These are phyloP conservation scores for Drosophila sp. DNA, from an alignment of 1,140 invertebrate genomes.

Conservation along the genomic window DNA sequence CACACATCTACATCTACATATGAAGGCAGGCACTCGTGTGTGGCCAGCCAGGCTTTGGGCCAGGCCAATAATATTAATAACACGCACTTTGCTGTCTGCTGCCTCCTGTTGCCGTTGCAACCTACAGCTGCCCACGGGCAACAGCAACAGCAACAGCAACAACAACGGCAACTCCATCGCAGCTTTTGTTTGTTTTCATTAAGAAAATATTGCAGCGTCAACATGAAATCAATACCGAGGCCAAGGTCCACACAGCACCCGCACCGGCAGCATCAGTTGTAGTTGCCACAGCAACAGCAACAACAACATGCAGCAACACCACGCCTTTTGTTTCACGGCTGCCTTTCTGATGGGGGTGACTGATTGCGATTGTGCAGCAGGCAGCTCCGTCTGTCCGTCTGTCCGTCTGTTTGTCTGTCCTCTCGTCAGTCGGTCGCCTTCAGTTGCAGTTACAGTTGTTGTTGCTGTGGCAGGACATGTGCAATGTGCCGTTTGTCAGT, in stretches of 20 bases:
- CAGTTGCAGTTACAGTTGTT: slow-evolving; percentile 34
- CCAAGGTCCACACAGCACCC: slow-evolving; percentile 68
- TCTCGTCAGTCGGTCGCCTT: slow-evolving; percentile 21
- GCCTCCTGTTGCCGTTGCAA: slow-evolving; percentile 46
- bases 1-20: slow-evolving; percentile 62
- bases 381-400: slow-evolving; percentile 31
- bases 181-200: slow-evolving; percentile 81
- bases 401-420: slow-evolving; percentile 10
- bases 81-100: slow-evolving; percentile 77
- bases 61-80: slow-evolving; percentile 83
- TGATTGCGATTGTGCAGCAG: slow-evolving; percentile 74
- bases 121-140: slow-evolving; percentile 49
- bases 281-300: slow-evolving; percentile 14
- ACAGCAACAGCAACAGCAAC: slow-evolving; percentile 40
- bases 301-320: slow-evolving; percentile 25
- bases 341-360: slow-evolving; percentile 83
- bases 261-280: slow-evolving; percentile 41
- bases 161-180: slow-evolving; percentile 36
- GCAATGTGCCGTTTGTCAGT: slow-evolving; percentile 81
- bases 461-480: slow-evolving; percentile 67
- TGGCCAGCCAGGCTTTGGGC: slow-evolving; percentile 71
- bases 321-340: slow-evolving; percentile 75
- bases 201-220: slow-evolving; percentile 83
- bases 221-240: slow-evolving; percentile 82
- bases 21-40: slow-evolving; percentile 52